These are phyloP conservation scores for Trogon melanurus DNA, from an alignment of 2,113 vertebrate species.

Conservation along the genomic window DNA sequence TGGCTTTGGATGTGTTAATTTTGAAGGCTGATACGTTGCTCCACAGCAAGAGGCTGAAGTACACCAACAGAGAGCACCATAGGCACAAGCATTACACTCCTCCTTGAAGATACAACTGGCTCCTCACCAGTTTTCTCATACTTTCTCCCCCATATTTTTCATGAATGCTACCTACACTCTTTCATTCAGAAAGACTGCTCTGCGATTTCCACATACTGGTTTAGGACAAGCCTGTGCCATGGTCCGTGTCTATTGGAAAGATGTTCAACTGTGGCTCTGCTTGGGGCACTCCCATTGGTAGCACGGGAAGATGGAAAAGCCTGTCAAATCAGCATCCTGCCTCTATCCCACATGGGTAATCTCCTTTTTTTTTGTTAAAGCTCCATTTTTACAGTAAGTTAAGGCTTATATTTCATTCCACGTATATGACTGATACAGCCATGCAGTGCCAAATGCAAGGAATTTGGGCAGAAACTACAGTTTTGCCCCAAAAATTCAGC, in stretches of 20 bases:
- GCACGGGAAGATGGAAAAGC: neutral
- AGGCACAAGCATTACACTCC: neutral
- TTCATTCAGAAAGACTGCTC: neutral
- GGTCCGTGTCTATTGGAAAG: neutral
- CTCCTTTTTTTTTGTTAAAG: accelerated
- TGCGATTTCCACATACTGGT: neutral
- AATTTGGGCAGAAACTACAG: neutral
- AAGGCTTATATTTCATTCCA: neutral
- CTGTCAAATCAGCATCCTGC: neutral
- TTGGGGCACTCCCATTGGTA: neutral
- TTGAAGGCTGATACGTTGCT: neutral
- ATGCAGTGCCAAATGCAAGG: neutral
- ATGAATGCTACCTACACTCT: neutral
- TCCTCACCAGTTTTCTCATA: neutral
- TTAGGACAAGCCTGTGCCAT: neutral
- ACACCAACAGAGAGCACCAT: neutral
- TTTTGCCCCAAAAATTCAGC: neutral
- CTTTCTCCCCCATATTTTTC: neutral
- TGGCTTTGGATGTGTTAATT: neutral
- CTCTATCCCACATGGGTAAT: neutral
- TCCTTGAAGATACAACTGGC: accelerated
- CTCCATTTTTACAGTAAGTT: neutral
- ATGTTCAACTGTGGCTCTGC: neutral
- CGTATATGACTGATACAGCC: neutral
- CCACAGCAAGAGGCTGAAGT: neutral